Evolutionary conservation across 1,140 invertebrate genomes (phyloP), one percentile per base, ranked within the genome.

Genomic region (Lordiphosa stackelbergi): DNA sequence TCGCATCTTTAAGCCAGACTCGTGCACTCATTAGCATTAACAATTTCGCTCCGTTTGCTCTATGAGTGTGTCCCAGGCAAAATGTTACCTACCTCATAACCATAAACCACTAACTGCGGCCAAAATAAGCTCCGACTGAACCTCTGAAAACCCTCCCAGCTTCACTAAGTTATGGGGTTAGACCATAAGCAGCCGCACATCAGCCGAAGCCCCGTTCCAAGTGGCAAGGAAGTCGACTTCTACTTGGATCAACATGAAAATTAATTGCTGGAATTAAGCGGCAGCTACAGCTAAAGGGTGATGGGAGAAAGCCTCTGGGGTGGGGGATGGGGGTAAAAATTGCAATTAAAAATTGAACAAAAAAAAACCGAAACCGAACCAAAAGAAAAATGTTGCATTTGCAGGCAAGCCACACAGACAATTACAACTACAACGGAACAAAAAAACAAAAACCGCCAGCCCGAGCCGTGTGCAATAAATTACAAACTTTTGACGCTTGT

Each of bases 231-330:
- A 70, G 59, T 66, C 51, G 57, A 75, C 28, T 31, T 31, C 28
- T 31, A 31, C 28, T 85, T 62, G 72, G 79, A 85, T 85, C 71
- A 85, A 79, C 68, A 69, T 81, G 74, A 81, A 85, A 85, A 85
- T 85, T 85, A 85, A 85, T 85, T 85, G 74, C 68, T 75, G 73
- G 74, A 81, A 85, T 81, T 73, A 85, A 75, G 74, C 64, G 61
- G 66, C 66, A 64, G 68, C 71, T 35, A 57, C 74, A 73, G 73
- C 77, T 77, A 68, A 60, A 72, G 42, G 10, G 34, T 34, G 11
- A 36, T 60, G 24, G 0, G 7, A 2, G 5, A 65, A 81, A 53
- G 75, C 40, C 54, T 41, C 37, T 43, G 66, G 56, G 54, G 46
- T 13, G 46, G 24, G 53, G 2, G 8, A 1, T 51, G 65, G 46